phyloP scores from a whole-genome alignment of 2,888 invertebrate species.

The Troides helena region DNA sequence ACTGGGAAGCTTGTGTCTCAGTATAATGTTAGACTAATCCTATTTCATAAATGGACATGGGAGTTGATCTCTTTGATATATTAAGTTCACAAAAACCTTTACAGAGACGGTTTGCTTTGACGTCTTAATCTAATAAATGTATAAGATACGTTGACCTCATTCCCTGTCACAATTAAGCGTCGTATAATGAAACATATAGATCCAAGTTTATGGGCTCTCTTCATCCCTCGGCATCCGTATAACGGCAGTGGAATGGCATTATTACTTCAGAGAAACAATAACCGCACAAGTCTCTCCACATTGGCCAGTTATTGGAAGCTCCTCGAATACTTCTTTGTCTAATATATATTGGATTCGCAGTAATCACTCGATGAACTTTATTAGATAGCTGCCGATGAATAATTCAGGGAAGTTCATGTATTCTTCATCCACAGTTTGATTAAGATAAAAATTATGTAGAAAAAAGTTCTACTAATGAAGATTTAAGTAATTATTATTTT shows the following conservation, averaged over 20 bases:
- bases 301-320: constrained; percentile 24
- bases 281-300: constrained; percentile 25
- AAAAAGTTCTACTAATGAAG: too few relatives aligned
- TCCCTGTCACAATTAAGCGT: background rate
- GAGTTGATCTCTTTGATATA: too few relatives aligned
- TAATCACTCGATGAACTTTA: constrained; percentile 12
- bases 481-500: too few relatives aligned
- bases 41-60: too few relatives aligned
- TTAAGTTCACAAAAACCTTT: too few relatives aligned
- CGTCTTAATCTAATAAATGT: background rate
- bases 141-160: constrained; percentile 1
- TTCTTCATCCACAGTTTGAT: background rate
- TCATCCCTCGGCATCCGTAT: constrained; percentile 5
- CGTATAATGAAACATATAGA: constrained; percentile 12
- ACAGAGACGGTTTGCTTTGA: too few relatives aligned
- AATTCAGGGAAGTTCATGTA: constrained; percentile 4
- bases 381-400: constrained; percentile 1
- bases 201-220: constrained; percentile 3
- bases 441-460: background rate
- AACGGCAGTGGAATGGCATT: constrained; percentile 14
- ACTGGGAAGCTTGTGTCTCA: too few relatives aligned
- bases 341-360: constrained; percentile 17
- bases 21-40: too few relatives aligned
- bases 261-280: constrained; percentile 28
- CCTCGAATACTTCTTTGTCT: constrained; percentile 17